These are phyloP conservation scores for Sarcophilus harrisii DNA, from an alignment of 2,797 vertebrate species.

Conservation along the genomic window DNA sequence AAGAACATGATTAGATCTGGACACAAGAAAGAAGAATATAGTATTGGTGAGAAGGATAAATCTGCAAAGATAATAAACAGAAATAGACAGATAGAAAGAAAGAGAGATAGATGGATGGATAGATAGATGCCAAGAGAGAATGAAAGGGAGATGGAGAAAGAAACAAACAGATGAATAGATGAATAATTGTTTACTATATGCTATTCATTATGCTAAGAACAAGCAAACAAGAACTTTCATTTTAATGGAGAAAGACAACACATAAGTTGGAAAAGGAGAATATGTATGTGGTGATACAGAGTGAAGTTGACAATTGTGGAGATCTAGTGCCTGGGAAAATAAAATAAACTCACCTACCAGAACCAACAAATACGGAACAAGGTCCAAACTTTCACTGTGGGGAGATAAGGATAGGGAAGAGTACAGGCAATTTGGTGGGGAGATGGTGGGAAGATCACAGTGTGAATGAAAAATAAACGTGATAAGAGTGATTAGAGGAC, in stretches of 20 bases:
- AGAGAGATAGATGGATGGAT: neutral
- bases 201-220: neutral
- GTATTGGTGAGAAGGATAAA: neutral
- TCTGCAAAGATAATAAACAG: neutral
- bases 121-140: neutral
- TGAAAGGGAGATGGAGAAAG: no score
- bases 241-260: neutral
- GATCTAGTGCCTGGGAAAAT: neutral
- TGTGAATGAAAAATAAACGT: neutral
- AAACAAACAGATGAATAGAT: neutral
- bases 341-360: neutral
- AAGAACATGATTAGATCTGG: neutral
- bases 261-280: neutral
- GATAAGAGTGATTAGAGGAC: neutral
- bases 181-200: neutral
- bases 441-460: neutral
- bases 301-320: neutral
- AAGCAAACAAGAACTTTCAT: neutral
- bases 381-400: neutral
- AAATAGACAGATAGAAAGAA: neutral
- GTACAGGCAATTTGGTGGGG: neutral
- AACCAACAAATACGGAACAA: neutral
- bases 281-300: neutral
- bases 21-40: neutral
- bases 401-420: neutral